Evolutionary conservation across 2,888 invertebrate species (phyloP), one percentile per base, ranked within the genome.

Genomic region (Caenorhabditis plicata): DNA sequence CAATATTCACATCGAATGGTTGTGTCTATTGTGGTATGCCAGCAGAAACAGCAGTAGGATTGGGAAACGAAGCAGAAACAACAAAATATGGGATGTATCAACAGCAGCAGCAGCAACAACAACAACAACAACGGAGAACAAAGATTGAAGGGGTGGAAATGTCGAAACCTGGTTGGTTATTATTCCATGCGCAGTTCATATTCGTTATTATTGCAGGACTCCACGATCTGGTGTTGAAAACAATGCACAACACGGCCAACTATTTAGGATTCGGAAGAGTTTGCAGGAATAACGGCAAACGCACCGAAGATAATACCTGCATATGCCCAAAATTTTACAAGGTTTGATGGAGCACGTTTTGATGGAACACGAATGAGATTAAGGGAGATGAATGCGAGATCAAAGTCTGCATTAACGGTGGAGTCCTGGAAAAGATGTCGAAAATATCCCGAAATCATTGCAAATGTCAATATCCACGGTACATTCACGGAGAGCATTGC

Each of bases 401-500:
- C 17, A 68, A 58, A 29, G 35, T 55, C 7, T 75, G 74, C 27
- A 36, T 68, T 19, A 75, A 75, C 43, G 62, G 53, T 4, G 74
- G 73, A 40, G 46, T 36, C 13, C 55, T 58, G 15, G 55, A 51
- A 11, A 62, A 49, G 38, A 26, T 47, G 20, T 44, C 31, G 4
- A 43, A 26, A 23, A 20, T 20, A 7, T 11, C 11, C 5, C 32
- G 42, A 9, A 38, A 43, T 31, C 33, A 41, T 11, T 54, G 43
- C 39, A 61, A 73, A 47, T 78, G 78, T 44, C 65, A 70, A 1
- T 35, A 71, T 52, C 72, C 77, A 13, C 47, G 55, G 7, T 74
- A 60, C 42, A 74, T 78, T 23, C 45, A 63, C 8, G 79, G 79
- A 7, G 50, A 50, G 8, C 73, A 77, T 47, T 79, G 79, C 47